A percentile compares a stretch with the other conserved stretches of the same genome.
Evolutionary conservation across 2,888 invertebrate genomes (phyloP).

Genomic region (Julus scanicus): DNA sequence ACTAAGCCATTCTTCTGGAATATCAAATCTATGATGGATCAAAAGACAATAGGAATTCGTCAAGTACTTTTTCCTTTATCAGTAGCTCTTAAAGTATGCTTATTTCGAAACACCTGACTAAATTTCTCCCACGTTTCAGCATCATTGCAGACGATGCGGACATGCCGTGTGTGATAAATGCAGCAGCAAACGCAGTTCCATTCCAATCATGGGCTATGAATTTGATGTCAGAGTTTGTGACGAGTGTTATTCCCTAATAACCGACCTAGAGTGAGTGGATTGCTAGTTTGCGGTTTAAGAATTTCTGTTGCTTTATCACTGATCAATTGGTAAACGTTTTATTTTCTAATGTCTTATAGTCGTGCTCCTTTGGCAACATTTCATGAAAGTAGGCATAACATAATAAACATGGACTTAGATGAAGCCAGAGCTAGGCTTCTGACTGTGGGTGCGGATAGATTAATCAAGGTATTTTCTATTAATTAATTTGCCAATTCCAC

Average conservation of each 20-base stretch:
- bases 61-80: conserved; percentile 68
- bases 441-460: conserved; percentile 93
- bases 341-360: conserved; percentile 70
- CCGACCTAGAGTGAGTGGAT: conserved; percentile 84
- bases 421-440: conserved; percentile 87
- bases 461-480: conserved; percentile 77
- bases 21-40: conserved; percentile 97
- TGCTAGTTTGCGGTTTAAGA: background rate
- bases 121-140: conserved; percentile 63
- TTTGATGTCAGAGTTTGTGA: conserved; percentile 96
- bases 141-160: conserved; percentile 79
- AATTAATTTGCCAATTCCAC: background rate
- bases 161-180: conserved; percentile 95
- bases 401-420: conserved; percentile 88
- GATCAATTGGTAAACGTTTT: conserved; percentile 49
- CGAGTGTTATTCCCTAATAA: conserved; percentile 83
- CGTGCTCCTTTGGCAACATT: conserved; percentile 92
- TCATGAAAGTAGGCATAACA: conserved; percentile 94
- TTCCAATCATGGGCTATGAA: conserved; percentile 98
- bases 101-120: conserved; percentile 37
- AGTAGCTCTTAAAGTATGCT: background rate
- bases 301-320: background rate
- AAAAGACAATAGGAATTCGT: conserved; percentile 85
- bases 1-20: conserved; percentile 99
- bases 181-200: conserved; percentile 85